Conservation (phyloP, 1,140 invertebrate species). For the Arion vulgaris region DNA sequence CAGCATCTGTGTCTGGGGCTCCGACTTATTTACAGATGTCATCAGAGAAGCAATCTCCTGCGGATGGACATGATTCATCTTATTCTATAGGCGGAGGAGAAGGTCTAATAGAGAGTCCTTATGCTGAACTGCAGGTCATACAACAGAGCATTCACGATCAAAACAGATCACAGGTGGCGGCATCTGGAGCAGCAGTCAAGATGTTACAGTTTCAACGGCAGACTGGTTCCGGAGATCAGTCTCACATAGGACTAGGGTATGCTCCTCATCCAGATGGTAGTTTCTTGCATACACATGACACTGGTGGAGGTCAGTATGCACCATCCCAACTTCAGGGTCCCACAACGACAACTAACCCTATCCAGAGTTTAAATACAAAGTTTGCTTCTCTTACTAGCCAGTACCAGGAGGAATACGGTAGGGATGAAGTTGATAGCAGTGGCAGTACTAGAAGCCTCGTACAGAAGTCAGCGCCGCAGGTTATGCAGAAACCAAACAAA, state of each 20-base stretch:
- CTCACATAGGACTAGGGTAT: neutral
- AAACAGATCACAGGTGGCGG: slow-evolving; percentile 29
- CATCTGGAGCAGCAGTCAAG: slow-evolving; percentile 23
- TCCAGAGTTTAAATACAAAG: slow-evolving; percentile 85
- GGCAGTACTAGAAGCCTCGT: neutral
- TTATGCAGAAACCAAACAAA: slow-evolving; percentile 39
- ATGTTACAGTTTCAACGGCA: slow-evolving; percentile 8
- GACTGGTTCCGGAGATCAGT: slow-evolving; percentile 11
- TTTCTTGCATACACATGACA: neutral
- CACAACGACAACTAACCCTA: slow-evolving; percentile 75
- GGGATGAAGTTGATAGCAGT: neutral
- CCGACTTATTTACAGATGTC: slow-evolving; percentile 44
- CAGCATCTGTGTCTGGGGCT: slow-evolving; percentile 83
- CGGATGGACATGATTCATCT: slow-evolving; percentile 52
- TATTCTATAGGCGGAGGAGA: slow-evolving; percentile 23
- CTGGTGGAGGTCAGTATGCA: neutral
- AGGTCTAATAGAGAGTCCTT: slow-evolving; percentile 43
- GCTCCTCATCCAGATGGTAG: neutral
- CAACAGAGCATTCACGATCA: slow-evolving; percentile 55
- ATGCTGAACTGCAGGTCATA: slow-evolving; percentile 58
- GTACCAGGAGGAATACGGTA: slow-evolving; percentile 24
- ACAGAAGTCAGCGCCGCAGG: slow-evolving; percentile 26
- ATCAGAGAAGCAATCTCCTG: slow-evolving; percentile 44
- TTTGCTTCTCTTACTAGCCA: slow-evolving; percentile 73
- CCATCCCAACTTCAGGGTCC: slow-evolving; percentile 21